Base-by-base conservation (phyloP, 2,113 vertebrate genomes). In the Suricata suricatta region DNA sequence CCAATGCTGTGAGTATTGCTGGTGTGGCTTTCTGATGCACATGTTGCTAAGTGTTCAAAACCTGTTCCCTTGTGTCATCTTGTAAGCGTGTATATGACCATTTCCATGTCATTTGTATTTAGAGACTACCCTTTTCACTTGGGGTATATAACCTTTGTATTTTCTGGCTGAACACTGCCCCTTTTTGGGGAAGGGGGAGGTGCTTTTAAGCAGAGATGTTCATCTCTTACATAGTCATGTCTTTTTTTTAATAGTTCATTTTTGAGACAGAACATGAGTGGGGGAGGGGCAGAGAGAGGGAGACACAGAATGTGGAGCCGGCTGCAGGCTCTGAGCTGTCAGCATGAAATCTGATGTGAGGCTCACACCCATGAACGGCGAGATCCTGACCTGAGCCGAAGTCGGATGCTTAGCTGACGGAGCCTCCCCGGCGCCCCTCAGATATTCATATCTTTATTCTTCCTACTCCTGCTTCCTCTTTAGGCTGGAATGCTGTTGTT, bases 1-100 rank as follows among this genome's bases (percentile, higher is more conserved):
- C 99, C 33, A 99, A 99, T 88, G 99, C 99, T 90, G 99, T 99
- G 97, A 99, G 99, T 99, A 97, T 35, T 54, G 88, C 90, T 90
- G 80, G 7, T 54, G 27, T 66, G 44, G 27, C n/a, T 4, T 72
- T 74, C 69, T 38, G 14, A 0, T 0, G 35, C 19, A 11, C 11
- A 0, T 35, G 63, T 69, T 12, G 0, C 86, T 84, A 7, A 52
- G 17, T 9, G 16, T 64, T 52, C 41, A 33, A 16, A 54, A 47
- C 54, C 71, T 27, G 44, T 69, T 88, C 41, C 60, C 57, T 60
- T 64, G 19, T 44, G 66, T n/a, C 38, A 1, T 38, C 41, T n/a
- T 52, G 2, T 31, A 15, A 81, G 50, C 57, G 15, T 50, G 35
- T 41, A 16, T 35, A 52, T 54, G n/a, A 68, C 33, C 44, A 33